Percentiles rank a stretch among this genome's conserved stretches.
Conservation (phyloP, 2,888 invertebrate species). For the Crematogaster levior region DNA sequence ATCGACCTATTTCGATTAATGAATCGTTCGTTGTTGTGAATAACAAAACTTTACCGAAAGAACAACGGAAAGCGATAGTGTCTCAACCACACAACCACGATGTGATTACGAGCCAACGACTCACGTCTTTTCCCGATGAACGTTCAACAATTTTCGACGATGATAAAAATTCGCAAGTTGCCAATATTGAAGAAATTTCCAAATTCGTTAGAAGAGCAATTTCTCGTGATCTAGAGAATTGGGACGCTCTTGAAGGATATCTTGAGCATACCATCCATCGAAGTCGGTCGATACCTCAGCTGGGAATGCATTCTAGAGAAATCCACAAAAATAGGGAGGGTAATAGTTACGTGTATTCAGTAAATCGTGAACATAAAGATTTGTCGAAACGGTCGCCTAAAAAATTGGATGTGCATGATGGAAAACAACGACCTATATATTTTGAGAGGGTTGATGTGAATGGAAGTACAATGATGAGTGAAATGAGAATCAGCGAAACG, state of each 20-base stretch:
- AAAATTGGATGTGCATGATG: constrained; percentile 19
- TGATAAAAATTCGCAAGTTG: neutral
- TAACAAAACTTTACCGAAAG: neutral
- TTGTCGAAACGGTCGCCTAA: neutral
- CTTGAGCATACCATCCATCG: constrained; percentile 58
- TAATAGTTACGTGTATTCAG: neutral
- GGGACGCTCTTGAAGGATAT: constrained; percentile 66
- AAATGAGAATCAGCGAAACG: neutral
- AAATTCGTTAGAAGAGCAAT: constrained; percentile 66
- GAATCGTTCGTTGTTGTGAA: constrained; percentile 1
- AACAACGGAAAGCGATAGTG: neutral
- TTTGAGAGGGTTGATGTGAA: neutral
- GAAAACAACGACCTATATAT: neutral
- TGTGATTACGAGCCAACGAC: neutral
- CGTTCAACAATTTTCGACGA: neutral
- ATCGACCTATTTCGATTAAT: neutral
- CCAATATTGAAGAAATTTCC: constrained; percentile 63
- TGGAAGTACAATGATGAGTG: neutral
- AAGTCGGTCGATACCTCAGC: neutral
- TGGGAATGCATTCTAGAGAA: neutral
- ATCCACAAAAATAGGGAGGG: neutral
- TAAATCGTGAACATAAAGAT: neutral
- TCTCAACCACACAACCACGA: neutral
- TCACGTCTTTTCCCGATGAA: neutral
- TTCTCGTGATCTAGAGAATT: constrained; percentile 63